These are phyloP conservation scores for Opisthograptis luteolata DNA, from an alignment of 2,888 invertebrate genomes.

Conservation along the genomic window DNA sequence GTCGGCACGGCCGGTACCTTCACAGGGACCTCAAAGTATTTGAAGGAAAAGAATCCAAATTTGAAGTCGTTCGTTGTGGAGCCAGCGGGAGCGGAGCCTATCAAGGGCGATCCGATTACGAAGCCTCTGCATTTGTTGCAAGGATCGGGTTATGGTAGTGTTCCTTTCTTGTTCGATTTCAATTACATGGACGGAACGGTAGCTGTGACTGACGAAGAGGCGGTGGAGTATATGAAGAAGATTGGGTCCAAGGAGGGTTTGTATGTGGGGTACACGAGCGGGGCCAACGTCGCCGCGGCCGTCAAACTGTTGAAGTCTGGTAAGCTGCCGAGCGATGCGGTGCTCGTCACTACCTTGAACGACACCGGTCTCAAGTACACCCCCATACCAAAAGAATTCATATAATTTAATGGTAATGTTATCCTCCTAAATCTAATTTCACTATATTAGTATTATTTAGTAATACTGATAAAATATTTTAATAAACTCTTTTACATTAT, in stretches of 20 bases:
- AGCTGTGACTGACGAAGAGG: constrained; percentile 70
- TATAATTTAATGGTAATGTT: no score
- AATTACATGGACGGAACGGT: constrained; percentile 71
- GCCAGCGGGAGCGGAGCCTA: constrained; percentile 70
- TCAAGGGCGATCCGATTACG: constrained; percentile 67
- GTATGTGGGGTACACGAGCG: constrained; percentile 76
- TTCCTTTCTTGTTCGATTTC: constrained; percentile 69
- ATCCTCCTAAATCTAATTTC: no score
- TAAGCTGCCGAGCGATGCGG: constrained; percentile 63
- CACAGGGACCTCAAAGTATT: constrained; percentile 65
- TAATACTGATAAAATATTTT: no score
- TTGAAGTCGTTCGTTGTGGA: constrained; percentile 68
- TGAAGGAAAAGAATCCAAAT: constrained; percentile 69
- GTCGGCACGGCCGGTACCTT: constrained; percentile 77
- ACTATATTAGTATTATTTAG: no score
- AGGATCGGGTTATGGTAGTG: constrained; percentile 74
- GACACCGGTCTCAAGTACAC: constrained; percentile 76
- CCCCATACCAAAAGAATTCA: constrained; percentile 60
- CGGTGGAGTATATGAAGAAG: constrained; percentile 62
- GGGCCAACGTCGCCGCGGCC: constrained; percentile 75
- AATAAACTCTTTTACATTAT: no score
- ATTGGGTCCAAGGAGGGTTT: constrained; percentile 73
- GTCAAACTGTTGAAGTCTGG: constrained; percentile 71
- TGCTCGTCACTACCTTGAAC: constrained; percentile 71
- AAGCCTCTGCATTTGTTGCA: constrained; percentile 76